These are phyloP conservation scores for Ibidorhyncha struthersii DNA, from an alignment of 2,113 vertebrate species.

Conservation along the genomic window DNA sequence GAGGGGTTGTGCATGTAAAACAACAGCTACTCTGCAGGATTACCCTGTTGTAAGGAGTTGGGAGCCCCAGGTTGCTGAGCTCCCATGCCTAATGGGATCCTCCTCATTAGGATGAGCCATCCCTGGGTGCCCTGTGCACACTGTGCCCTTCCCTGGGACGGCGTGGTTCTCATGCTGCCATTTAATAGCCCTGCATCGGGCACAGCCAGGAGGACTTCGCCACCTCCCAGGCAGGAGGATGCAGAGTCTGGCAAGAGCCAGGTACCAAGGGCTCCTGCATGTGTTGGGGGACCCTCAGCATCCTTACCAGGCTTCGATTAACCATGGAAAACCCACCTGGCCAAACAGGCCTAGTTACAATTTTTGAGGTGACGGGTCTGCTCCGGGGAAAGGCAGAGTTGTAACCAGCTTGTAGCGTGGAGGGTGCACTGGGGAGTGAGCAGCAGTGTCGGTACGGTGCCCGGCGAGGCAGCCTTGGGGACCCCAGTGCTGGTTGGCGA, in stretches of 20 bases:
- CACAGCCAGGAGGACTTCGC: not conserved
- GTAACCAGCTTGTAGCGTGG: no score
- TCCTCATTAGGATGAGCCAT: not conserved
- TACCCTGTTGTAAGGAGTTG: not conserved
- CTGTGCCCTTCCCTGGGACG: rapidly evolving
- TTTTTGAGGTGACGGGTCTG: not conserved
- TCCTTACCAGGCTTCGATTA: not conserved
- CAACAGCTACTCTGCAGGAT: not conserved
- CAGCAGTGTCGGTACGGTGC: not conserved
- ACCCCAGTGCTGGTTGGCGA: not conserved
- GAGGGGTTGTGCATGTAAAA: not conserved
- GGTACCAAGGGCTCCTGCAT: not conserved
- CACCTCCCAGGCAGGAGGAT: not conserved
- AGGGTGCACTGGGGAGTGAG: not conserved
- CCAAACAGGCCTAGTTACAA: not conserved
- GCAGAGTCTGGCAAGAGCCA: not conserved
- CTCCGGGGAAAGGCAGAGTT: not conserved
- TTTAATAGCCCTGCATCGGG: not conserved
- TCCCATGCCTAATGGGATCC: not conserved
- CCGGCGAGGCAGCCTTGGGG: rapidly evolving
- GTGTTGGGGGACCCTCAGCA: not conserved
- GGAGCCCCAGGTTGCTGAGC: not conserved
- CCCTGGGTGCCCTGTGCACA: not conserved
- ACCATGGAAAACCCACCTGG: not conserved
- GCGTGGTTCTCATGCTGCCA: rapidly evolving